Evolutionary conservation across 2,113 vertebrate species (phyloP).

Genomic region (Nannobrachium achirus): DNA sequence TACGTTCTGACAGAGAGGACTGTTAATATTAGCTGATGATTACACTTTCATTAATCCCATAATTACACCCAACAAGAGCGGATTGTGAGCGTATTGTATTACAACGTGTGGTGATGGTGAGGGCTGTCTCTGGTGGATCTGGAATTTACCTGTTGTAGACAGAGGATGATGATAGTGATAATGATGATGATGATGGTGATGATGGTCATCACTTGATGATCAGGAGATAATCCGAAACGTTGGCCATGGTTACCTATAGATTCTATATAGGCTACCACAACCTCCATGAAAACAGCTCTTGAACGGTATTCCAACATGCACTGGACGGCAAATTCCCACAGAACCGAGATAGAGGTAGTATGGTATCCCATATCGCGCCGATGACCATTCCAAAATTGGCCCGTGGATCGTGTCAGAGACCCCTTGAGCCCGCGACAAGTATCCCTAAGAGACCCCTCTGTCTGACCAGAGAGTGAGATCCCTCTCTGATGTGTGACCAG

Average conservation of each 20-base stretch:
- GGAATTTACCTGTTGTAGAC: conserved; percentile 48
- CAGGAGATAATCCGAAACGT: conserved; percentile 34
- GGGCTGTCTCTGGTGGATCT: background rate
- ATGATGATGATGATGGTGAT: no score
- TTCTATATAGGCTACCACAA: conserved; percentile 22
- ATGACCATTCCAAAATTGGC: conserved; percentile 5
- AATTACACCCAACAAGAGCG: no score
- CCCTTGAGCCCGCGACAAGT: conserved; percentile 33
- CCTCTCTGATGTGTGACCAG: no score
- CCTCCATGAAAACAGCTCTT: conserved; percentile 32
- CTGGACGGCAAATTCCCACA: background rate
- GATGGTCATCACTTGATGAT: no score
- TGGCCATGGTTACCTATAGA: conserved; percentile 22
- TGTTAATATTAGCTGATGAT: no score
- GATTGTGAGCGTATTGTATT: no score
- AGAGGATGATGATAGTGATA: conserved; percentile 11
- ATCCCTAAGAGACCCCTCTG: conserved; percentile 38
- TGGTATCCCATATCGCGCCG: background rate
- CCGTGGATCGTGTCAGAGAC: background rate
- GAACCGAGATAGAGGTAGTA: no score
- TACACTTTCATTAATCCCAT: no score
- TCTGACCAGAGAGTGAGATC: background rate
- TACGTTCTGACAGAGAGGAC: no score
- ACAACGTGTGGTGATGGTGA: no score
- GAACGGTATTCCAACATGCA: conserved; percentile 48